Percentiles rank a stretch among this genome's conserved stretches.
Evolutionary conservation across 2,113 vertebrate species (phyloP).

Genomic region (Gallinago media): DNA sequence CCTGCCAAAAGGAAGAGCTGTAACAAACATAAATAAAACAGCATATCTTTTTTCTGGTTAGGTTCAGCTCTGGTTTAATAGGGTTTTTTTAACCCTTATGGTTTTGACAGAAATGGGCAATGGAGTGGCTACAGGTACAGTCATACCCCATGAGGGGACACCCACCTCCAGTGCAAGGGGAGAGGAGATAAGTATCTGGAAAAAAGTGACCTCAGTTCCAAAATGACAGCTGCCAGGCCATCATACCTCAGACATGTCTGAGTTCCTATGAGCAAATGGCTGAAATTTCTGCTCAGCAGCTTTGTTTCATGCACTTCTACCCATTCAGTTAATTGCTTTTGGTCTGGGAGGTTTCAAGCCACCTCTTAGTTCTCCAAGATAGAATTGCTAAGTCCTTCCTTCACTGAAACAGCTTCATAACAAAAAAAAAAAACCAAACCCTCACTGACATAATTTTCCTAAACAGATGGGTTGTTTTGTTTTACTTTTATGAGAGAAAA

Average conservation of each 20-base stretch:
- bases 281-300: too few relatives aligned
- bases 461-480: background rate
- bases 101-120: background rate
- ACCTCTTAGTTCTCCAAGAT: too few relatives aligned
- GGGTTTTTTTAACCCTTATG: background rate
- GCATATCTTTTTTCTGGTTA: fast-evolving
- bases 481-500: background rate
- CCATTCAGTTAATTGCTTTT: too few relatives aligned
- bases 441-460: background rate
- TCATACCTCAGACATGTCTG: too few relatives aligned
- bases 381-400: background rate
- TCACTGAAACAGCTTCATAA: background rate
- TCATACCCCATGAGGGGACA: background rate
- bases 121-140: background rate
- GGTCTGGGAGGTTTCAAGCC: too few relatives aligned
- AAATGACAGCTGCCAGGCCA: too few relatives aligned
- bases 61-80: fast-evolving
- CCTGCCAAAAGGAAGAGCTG: background rate
- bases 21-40: background rate
- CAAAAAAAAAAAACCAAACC: background rate
- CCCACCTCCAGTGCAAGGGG: background rate
- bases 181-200: too few relatives aligned
- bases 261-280: too few relatives aligned
- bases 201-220: too few relatives aligned
- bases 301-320: too few relatives aligned